phyloP scores from a whole-genome alignment of 2,797 vertebrate species.

The Spinus olivaceus region DNA sequence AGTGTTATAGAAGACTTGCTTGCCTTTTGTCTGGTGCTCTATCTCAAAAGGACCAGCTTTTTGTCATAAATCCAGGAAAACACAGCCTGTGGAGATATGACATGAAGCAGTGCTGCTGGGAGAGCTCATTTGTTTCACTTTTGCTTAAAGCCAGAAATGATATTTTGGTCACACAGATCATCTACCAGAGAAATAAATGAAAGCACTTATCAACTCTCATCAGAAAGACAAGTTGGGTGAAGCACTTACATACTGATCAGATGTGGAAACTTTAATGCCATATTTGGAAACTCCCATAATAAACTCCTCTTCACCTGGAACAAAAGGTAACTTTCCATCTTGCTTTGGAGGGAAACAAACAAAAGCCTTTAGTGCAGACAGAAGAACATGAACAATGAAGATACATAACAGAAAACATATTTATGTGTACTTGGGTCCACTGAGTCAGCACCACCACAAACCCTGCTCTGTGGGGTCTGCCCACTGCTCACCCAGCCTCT shows the following conservation, averaged over 20 bases:
- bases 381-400: background rate
- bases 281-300: conserved; percentile 94
- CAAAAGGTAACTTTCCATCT: conserved; percentile 95
- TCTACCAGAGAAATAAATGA: background rate
- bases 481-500: background rate
- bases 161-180: background rate
- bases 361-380: conserved; percentile 42
- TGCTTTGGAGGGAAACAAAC: conserved; percentile 81
- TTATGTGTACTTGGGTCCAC: background rate
- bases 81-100: background rate
- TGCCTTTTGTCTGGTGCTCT: background rate
- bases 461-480: background rate
- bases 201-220: background rate
- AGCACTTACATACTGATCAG: conserved; percentile 94
- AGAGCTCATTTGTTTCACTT: background rate
- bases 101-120: background rate
- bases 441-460: background rate
- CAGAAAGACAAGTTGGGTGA: background rate
- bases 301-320: conserved; percentile 93
- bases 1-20: background rate
- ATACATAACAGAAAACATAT: background rate
- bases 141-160: background rate
- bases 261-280: conserved; percentile 91
- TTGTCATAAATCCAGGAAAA: background rate
- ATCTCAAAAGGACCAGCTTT: background rate